Percentiles rank a stretch among this genome's conserved stretches.
Evolutionary conservation across 2,888 invertebrate genomes (phyloP).

Genomic region (Coleophora deauratella): DNA sequence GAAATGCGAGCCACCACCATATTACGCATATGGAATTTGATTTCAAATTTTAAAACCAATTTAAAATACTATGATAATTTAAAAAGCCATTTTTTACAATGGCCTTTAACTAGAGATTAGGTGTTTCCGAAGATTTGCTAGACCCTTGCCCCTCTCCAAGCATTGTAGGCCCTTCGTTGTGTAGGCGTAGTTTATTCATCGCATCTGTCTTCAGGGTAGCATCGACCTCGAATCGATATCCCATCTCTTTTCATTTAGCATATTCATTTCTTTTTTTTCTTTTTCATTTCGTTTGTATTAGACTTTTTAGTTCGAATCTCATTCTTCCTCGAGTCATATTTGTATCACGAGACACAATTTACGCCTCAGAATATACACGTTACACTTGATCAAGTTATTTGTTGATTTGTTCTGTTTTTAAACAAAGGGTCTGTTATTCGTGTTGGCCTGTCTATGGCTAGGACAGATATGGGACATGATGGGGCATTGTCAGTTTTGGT

Average conservation of each 20-base stretch:
- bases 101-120: conserved; percentile 26
- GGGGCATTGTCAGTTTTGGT: too few species aligned
- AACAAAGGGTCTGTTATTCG: conserved; percentile 43
- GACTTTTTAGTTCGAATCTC: too few species aligned
- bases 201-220: conserved; percentile 47
- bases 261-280: conserved; percentile 3
- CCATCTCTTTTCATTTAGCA: conserved; percentile 31
- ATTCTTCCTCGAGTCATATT: conserved; percentile 52
- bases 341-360: conserved; percentile 49
- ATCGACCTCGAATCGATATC: conserved; percentile 42
- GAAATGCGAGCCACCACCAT: conserved; percentile 53
- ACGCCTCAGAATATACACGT: conserved; percentile 50
- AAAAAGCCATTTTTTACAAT: conserved; percentile 22
- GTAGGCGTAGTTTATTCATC: conserved; percentile 49
- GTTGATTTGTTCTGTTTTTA: conserved; percentile 29
- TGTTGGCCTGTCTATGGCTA: conserved; percentile 55
- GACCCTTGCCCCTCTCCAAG: too few species aligned
- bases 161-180: conserved; percentile 57
- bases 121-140: conserved; percentile 15
- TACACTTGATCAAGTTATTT: conserved; percentile 39
- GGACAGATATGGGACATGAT: conserved; percentile 48
- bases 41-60: conserved; percentile 26
- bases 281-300: too few species aligned
- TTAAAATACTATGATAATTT: conserved; percentile 20
- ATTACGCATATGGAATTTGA: conserved; percentile 49